Base-by-base conservation (phyloP, 2,113 vertebrate species). In the Camelus bactrianus region DNA sequence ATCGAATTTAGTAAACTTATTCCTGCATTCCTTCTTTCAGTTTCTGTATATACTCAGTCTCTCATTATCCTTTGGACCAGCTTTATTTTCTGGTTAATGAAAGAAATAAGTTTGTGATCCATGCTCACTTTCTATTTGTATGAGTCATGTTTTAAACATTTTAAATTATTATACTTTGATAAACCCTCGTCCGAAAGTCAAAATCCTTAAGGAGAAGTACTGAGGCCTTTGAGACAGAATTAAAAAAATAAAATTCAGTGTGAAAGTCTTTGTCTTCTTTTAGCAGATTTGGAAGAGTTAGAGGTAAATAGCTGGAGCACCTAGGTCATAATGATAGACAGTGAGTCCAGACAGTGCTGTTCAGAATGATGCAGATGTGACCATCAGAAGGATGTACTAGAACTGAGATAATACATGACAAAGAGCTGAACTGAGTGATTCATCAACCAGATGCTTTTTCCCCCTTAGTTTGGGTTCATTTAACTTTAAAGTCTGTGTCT, bases 401-500 rank as follows among this genome's bases (percentile, higher is more conserved):
- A 50, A 89, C 91, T 82, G 75, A 93, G 35, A 81, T 64, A 70
- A 89, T 38, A 46, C 26, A 64, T 13, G 85, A 65, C 50, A 86
- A 77, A 76, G 88, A 90, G 46, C 54, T 73, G 76, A 88, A 48
- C 62, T 12, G 10, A 91, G 69, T 26, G 5, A 86, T 79, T 70
- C 48, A 38, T 56, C 87, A 91, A 72, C 30, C 17, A 19, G 84
- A 56, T 64, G 14, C 38, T 64, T n/a, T 52, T 48, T 72, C 20
- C 6, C 20, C 58, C 19, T 64, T 73, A 93, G 69, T 73, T 91
- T 75, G 64, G 15, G 64, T 79, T 97, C 82, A 93, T 93, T 96
- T 97, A 89, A 70, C 46, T 77, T 83, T 69, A 95, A 96, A 89
- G 64, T 91, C 72, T 95, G 19, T 91, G 67, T 88, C 93, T 64